Base-by-base conservation (phyloP, 2,888 invertebrate genomes). In the Anthrax anthrax region DNA sequence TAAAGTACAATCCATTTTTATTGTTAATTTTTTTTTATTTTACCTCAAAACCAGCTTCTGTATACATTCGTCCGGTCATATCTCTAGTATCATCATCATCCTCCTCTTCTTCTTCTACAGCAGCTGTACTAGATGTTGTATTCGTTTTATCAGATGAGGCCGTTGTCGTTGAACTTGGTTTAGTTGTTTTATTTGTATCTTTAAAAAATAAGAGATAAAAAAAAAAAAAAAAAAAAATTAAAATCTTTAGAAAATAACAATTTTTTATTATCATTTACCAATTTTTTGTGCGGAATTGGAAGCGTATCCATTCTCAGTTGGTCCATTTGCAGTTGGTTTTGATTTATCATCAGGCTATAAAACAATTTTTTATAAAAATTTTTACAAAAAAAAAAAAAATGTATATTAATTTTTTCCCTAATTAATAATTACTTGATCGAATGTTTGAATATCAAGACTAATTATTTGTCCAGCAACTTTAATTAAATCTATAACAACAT, bases 401-500 rank as follows among this genome's bases (percentile, higher is more conserved):
- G 18, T 18, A n/a, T n/a, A n/a, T 23, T 13, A 23, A 23, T 38
- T n/a, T 12, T 38, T 23, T 39, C n/a, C 27, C n/a, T 29, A 42
- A 42, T 23, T 23, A 23, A 6, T 23, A n/a, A n/a, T 47, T 54
- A 56, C 61, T 55, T 62, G 60, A 39, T 57, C 63, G 46, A 75
- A 67, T 52, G 75, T 76, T 72, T 97, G 96, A 40, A 97, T 86
- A 37, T 92, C 78, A 60, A 98, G 85, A 32, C 78, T 78, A 51
- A 98, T 91, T 44, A 85, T 85, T 64, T 86, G 89, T 18, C 84
- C 81, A 17, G 96, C 86, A 45, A 85, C 84, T 63, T 90, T 83
- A 60, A 98, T 97, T 12, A 91, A 84, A 66, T 91, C 84, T 13
- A 98, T 95, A 2, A 96, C 96, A 55, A 83, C 76, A 61, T 95